phyloP scores from a whole-genome alignment of 2,113 vertebrate species.

The Datnioides undecimradiatus region DNA sequence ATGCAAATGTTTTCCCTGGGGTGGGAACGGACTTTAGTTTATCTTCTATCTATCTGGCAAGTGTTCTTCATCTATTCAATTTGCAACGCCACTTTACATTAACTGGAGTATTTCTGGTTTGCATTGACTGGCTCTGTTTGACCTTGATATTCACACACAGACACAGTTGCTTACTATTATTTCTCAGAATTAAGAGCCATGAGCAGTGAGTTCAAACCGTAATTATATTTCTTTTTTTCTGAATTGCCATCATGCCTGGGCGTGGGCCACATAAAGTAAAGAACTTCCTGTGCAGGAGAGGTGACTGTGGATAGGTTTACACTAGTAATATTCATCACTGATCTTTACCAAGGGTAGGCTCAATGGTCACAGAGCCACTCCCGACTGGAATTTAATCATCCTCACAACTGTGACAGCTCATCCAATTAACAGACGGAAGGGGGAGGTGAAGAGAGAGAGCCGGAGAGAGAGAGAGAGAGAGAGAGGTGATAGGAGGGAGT shows the following conservation, averaged over 20 bases:
- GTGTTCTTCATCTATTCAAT: slow-evolving; percentile 3
- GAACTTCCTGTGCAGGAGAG: not conserved
- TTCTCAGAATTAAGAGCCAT: not conserved
- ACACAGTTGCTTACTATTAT: not conserved
- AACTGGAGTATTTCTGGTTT: not conserved
- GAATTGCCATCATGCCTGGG: not conserved
- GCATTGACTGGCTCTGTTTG: slow-evolving; percentile 1
- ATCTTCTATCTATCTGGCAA: not conserved
- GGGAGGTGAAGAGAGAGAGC: slow-evolving; percentile 42
- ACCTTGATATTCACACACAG: slow-evolving; percentile 5
- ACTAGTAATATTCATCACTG: slow-evolving; percentile 37
- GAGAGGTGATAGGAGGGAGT: slow-evolving; percentile 34
- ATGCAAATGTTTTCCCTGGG: slow-evolving; percentile 63
- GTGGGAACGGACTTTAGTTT: not conserved
- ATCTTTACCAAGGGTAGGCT: slow-evolving; percentile 8
- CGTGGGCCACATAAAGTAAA: not conserved
- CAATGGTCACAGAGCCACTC: slow-evolving; percentile 35
- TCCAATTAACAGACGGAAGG: slow-evolving; percentile 71
- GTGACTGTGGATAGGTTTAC: slow-evolving; percentile 13
- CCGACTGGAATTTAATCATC: slow-evolving; percentile 66
- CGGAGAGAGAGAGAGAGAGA: slow-evolving; percentile 20
- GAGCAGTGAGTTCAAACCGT: not conserved
- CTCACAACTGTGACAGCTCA: slow-evolving; percentile 67
- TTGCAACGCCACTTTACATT: not conserved
- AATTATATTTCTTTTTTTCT: not conserved